Evolutionary conservation across 2,113 vertebrate species (phyloP), one percentile per base, ranked within the genome.

Genomic region (Campylomormyrus tamandua): DNA sequence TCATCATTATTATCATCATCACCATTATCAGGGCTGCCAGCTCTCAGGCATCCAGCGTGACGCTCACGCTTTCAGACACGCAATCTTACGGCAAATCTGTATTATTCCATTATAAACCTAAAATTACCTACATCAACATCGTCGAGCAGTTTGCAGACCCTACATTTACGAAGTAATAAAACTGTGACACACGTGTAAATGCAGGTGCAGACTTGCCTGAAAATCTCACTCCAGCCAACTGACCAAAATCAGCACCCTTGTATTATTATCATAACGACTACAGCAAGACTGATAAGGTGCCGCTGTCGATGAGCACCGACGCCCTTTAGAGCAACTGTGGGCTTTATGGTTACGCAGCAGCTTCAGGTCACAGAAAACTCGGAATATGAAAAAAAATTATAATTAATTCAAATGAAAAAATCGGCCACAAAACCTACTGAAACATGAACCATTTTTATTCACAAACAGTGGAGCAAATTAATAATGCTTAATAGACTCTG

Each of bases 401-500:
- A 3, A 62, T 62, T 10, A 62, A 56, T 21, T 21, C 9, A 62
- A n/a, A n/a, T 62, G 7, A 24, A 9, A n/a, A n/a, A 62, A n/a
- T 62, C 6, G 53, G 24, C 56, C 56, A 62, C 7, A n/a, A 62
- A 62, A 9, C 21, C 56, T 58, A 8, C 56, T n/a, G 56, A 8
- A 58, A 58, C 56, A n/a, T 9, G 56, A 62, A n/a, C 56, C 56
- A 62, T 62, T 62, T 62, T 62, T 62, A 62, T 62, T 62, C 56
- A n/a, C 56, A 90, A 90, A 86, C 89, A 84, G n/a, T 62, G 89
- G 49, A 90, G 24, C 45, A 86, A 86, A 90, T 86, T 11, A 83
- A 62, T 86, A 86, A 86, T 39, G 27, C 53, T 86, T 90, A 90
- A 90, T 90, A 86, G 83, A 24, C 45, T 53, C 52, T 50, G 42